Base-by-base conservation (phyloP, 2,888 invertebrate genomes). In the Heliothis peltigera region DNA sequence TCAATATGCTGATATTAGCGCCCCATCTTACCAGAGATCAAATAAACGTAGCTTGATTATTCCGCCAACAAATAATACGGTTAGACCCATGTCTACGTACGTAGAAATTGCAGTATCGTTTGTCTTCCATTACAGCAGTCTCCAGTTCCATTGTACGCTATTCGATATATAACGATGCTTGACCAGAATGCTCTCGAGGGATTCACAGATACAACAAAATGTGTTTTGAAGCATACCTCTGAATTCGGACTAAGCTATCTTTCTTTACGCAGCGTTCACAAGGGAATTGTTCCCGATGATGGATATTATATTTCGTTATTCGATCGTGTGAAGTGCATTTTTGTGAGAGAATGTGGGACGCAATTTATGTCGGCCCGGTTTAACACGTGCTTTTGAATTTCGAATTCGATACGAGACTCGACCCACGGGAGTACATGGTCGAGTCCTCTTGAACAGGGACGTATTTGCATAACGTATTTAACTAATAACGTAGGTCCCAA, bases 121-220 rank as follows among this genome's bases (percentile, higher is more conserved):
- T 70, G 62, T 70, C 54, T 70, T 73, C 48, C 48, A 70, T 66
- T 75, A 49, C 51, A 42, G 25, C n/a, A 49, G 60, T 60, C 47
- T 70, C 61, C 44, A 67, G 61, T 70, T 63, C 49, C 47, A 70
- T 61, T 58, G 72, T 70, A 62, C 61, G 67, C 39, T 49, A 75
- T 67, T 66, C 72, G 65, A 74, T 75, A 70, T 58, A 52, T 51
- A 58, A 66, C 62, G 65, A 73, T 71, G 70, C 74, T 77, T 75
- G 75, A 68, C 70, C 71, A 63, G 66, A 79, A 64, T n/a, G 61
- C 55, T 65, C 72, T 67, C 66, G 2, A 59, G 69, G 62, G 75
- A 65, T 70, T 60, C 52, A 49, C 61, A 19, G 66, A 61, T 75
- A 67, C 59, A 72, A 77, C 68, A 80, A 63, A 76, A 77, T 77